Conservation (phyloP, 2,113 vertebrate genomes). For the Seriola aureovittata region DNA sequence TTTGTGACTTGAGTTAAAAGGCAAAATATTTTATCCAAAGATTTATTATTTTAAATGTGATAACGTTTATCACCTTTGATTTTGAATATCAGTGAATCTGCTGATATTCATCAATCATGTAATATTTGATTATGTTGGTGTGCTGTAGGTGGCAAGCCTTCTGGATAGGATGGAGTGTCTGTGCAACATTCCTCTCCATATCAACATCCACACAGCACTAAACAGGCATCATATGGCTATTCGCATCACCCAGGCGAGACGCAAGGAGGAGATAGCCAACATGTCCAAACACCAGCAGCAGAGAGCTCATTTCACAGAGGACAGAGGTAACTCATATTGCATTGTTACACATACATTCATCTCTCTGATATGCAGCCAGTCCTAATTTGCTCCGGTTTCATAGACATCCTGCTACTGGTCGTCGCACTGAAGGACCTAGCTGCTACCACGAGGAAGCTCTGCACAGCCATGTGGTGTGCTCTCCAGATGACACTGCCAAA, state of each 20-base stretch:
- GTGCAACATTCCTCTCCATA: conserved; percentile 67
- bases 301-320: conserved; percentile 67
- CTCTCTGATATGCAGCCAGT: not conserved
- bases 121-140: not conserved
- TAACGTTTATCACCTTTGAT: not conserved
- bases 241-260: conserved; percentile 69
- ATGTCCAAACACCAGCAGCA: conserved; percentile 74
- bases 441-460: conserved; percentile 76
- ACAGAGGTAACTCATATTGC: conserved; percentile 70
- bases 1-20: too few species aligned
- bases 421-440: conserved; percentile 79
- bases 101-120: too few species aligned
- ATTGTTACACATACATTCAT: not conserved
- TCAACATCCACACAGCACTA: conserved; percentile 74
- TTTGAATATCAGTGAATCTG: too few species aligned
- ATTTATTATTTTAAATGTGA: too few species aligned
- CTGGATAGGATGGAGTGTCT: conserved; percentile 80
- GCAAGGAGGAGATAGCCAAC: conserved; percentile 72
- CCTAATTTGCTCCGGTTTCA: conserved; percentile 13
- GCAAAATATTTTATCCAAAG: too few species aligned
- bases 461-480: conserved; percentile 82
- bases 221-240: conserved; percentile 79
- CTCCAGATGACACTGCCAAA: conserved; percentile 79
- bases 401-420: conserved; percentile 77
- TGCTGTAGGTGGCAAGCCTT: conserved; percentile 79